phyloP scores from a whole-genome alignment of 2,113 vertebrate species.

The Epinephelus lanceolatus region DNA sequence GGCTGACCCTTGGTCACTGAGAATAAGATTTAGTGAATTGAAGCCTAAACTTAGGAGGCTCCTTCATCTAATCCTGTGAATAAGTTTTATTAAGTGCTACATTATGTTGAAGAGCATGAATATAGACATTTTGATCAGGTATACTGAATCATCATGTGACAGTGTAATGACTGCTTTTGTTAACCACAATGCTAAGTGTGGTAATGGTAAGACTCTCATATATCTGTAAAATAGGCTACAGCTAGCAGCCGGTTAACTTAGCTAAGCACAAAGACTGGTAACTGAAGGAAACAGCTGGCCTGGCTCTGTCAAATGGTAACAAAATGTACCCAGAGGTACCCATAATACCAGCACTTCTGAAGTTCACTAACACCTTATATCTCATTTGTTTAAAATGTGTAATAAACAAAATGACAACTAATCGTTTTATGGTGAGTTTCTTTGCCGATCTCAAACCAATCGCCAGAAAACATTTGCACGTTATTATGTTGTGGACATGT shows the following conservation, averaged over 20 bases:
- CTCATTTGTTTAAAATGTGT: not conserved
- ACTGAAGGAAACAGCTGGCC: not conserved
- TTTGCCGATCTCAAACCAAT: too few relatives aligned
- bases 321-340: not conserved
- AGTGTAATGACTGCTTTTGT: constrained; percentile 15
- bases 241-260: not conserved
- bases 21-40: not conserved
- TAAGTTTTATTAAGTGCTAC: not conserved
- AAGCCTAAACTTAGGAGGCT: not conserved
- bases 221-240: not conserved
- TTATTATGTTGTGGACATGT: too few relatives aligned
- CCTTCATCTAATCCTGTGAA: not conserved
- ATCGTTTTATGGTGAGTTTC: too few relatives aligned
- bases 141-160: not conserved
- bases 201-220: not conserved
- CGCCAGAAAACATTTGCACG: too few relatives aligned
- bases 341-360: not conserved
- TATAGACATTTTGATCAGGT: not conserved
- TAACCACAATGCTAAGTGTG: constrained; percentile 5
- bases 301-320: not conserved
- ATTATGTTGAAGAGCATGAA: not conserved
- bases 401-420: not conserved
- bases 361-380: not conserved
- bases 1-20: not conserved
- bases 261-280: not conserved